Percentiles rank a stretch among this genome's conserved stretches.
These are phyloP conservation scores for Dryadula phaetusa DNA, from an alignment of 2,888 invertebrate genomes.

Conservation along the genomic window DNA sequence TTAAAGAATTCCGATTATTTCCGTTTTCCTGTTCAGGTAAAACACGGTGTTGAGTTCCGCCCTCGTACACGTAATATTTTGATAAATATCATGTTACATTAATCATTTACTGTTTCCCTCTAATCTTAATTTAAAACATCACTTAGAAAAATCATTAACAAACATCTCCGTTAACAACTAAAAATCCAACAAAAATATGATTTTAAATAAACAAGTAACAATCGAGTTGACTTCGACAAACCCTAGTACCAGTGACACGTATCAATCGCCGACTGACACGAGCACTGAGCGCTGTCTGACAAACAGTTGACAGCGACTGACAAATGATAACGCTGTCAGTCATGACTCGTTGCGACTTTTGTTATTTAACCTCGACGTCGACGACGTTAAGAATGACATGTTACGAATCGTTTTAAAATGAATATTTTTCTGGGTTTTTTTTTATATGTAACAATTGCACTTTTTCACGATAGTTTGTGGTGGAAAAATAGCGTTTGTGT, in stretches of 20 bases:
- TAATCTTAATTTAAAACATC: no score
- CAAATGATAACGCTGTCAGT: constrained; percentile 68
- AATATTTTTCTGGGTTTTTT: constrained; percentile 11
- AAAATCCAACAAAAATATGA: no score
- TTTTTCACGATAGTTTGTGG: background rate
- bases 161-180: no score
- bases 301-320: constrained; percentile 70
- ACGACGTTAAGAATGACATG: constrained; percentile 22
- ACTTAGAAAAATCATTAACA: no score
- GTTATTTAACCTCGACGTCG: constrained; percentile 59
- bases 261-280: constrained; percentile 77
- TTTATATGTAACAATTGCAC: constrained; percentile 2
- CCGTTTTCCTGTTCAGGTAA: no score
- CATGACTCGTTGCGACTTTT: constrained; percentile 64
- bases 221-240: constrained; percentile 20
- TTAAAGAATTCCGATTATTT: no score
- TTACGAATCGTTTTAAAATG: constrained; percentile 23
- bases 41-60: no score
- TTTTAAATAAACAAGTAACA: background rate
- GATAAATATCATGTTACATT: no score
- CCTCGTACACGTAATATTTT: no score
- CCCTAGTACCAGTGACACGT: constrained; percentile 55
- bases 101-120: no score
- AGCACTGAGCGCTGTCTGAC: constrained; percentile 66
- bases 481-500: background rate